Base-by-base conservation (phyloP, 2,113 vertebrate species). In the Scopus umbretta region DNA sequence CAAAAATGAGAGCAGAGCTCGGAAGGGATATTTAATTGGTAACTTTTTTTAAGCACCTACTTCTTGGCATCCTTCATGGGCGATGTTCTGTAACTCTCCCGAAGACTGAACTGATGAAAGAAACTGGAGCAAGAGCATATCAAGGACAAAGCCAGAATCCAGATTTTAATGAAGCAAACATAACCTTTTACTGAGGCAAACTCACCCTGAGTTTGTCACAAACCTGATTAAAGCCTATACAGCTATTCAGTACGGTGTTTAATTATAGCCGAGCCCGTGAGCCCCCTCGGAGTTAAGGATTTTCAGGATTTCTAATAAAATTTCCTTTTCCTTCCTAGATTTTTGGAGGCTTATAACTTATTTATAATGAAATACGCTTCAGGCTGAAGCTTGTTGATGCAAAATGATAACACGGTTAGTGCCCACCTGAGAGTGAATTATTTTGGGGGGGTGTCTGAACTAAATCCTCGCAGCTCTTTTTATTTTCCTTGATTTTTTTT, bases 81-180 rank as follows among this genome's bases (percentile, higher is more conserved):
- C 4, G 9, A 68, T 7, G 32, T 63, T 68, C 86, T 86, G 21
- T 53, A 67, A 55, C 61, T 45, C 66, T 91, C 38, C 67, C 5
- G 5, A 81, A 91, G 68, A 72, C 50, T 18, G 40, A 88, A 27
- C 36, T 38, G 84, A 91, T 91, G 91, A 84, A 91, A 95, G 91
- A 88, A 95, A 86, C 40, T 67, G 70, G 80, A 86, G 80, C 65
- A 95, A 92, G 95, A 92, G 73, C 67, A 52, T 71, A 85, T 73
- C 13, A 85, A 95, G 88, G 84, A 87, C 70, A 47, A 79, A 88
- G 42, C 65, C 74, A 43, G 59, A 71, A 86, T 79, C 83, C 73
- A 40, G 67, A 62, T 83, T 97, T 96, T 89, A 96, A 96, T 70
- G 92, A 98, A 88, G 70, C 38, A 88, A 88, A 86, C 22, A 38